phyloP scores from a whole-genome alignment of 1,140 invertebrate species.

The Drosophila melanica region DNA sequence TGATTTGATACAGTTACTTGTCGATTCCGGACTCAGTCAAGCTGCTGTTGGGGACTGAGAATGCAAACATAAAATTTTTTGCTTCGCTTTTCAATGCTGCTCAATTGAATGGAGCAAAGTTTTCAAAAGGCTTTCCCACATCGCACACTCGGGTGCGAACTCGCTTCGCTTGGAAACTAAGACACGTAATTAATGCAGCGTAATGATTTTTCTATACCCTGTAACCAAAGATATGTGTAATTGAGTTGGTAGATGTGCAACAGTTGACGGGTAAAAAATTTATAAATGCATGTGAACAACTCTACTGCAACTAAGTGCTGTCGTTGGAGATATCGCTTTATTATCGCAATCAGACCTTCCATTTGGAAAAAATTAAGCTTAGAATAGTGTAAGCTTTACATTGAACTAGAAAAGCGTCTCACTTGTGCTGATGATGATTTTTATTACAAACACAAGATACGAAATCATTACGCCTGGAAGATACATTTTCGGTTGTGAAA shows the following conservation, averaged over 20 bases:
- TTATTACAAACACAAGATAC: no score
- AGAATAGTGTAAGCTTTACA: no score
- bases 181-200: slow-evolving; percentile 15
- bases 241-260: neutral
- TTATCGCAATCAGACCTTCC: no score
- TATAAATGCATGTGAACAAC: no score
- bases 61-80: neutral
- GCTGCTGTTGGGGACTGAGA: neutral
- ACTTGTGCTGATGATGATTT: no score
- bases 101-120: slow-evolving; percentile 8
- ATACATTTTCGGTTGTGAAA: neutral
- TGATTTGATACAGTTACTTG: slow-evolving; percentile 42
- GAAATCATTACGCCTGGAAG: neutral
- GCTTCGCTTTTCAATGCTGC: slow-evolving; percentile 3
- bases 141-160: neutral
- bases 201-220: slow-evolving; percentile 16
- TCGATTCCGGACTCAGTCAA: slow-evolving; percentile 1
- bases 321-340: no score
- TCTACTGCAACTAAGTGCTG: no score
- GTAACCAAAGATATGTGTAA: neutral
- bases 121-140: neutral
- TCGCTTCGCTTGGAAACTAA: slow-evolving; percentile 4
- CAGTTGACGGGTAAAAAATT: neutral
- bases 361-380: no score
- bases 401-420: no score